These are phyloP conservation scores for Lasiurus borealis DNA, from an alignment of 2,113 vertebrate genomes.

Conservation along the genomic window DNA sequence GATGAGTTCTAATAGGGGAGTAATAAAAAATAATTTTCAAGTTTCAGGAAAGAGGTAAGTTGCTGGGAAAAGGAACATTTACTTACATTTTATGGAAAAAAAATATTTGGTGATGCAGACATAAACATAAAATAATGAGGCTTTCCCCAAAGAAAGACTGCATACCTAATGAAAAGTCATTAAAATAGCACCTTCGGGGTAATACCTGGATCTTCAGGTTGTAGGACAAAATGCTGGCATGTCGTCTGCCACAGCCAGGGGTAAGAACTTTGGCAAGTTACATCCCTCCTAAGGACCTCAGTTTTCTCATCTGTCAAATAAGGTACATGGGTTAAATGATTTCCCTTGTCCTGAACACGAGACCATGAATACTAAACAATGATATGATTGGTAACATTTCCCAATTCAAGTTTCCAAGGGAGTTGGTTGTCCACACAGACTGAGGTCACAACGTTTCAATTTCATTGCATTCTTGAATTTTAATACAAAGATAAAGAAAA, in stretches of 20 bases:
- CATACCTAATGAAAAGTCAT: not conserved
- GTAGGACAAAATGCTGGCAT: rapidly evolving
- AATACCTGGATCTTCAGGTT: not conserved
- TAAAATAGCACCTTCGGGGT: not conserved
- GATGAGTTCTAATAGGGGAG: not conserved
- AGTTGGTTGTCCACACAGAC: not conserved
- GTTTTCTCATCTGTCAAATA: constrained; percentile 51
- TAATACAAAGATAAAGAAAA: not conserved
- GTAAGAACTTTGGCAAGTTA: not conserved
- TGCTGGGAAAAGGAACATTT: not conserved
- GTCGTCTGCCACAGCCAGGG: not conserved
- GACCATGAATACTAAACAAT: not conserved
- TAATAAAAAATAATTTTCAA: not conserved
- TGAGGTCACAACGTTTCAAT: not conserved
- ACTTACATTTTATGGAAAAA: not conserved
- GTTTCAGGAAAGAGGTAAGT: not conserved
- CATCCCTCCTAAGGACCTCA: not conserved
- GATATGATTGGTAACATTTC: not conserved
- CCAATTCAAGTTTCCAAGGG: not conserved
- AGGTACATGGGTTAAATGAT: not conserved
- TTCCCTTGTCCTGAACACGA: not conserved
- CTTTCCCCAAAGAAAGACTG: not conserved
- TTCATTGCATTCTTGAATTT: not conserved
- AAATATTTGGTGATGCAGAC: not conserved
- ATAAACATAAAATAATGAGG: not conserved